A percentile compares a stretch with the other conserved stretches of the same genome.
These are phyloP conservation scores for Linyphia triangularis DNA, from an alignment of 2,888 invertebrate species.

Conservation along the genomic window DNA sequence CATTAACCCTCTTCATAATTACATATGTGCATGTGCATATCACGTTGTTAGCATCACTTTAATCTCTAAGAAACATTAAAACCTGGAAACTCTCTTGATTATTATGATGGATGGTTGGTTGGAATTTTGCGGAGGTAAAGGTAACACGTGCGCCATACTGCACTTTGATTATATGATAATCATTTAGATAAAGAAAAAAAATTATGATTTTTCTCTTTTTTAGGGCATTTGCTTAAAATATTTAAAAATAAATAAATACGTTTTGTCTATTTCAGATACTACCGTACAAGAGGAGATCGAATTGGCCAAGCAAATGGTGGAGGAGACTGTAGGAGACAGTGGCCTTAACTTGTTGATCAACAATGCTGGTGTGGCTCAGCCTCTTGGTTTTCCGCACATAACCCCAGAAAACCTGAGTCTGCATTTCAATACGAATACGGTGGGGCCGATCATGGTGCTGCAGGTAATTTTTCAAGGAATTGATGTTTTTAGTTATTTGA, in stretches of 20 bases:
- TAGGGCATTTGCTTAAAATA: neutral
- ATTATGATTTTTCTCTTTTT: no score
- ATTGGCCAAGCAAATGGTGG: slow-evolving; percentile 5
- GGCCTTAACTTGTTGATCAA: slow-evolving; percentile 52
- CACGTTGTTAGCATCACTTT: no score
- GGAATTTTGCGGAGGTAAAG: neutral
- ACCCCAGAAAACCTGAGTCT: slow-evolving; percentile 19
- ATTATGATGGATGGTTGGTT: neutral
- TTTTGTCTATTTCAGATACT: slow-evolving; percentile 7
- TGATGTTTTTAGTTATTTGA: neutral
- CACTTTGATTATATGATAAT: neutral
- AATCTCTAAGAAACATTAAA: neutral
- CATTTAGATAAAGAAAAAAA: no score
- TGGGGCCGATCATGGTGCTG: slow-evolving; percentile 13
- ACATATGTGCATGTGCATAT: no score
- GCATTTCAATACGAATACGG: slow-evolving; percentile 44
- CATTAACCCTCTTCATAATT: no score
- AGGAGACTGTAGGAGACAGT: slow-evolving; percentile 9
- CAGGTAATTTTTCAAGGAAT: slow-evolving; percentile 25
- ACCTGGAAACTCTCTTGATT: neutral
- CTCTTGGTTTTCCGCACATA: neutral
- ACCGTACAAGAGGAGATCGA: slow-evolving; percentile 14
- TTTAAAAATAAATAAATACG: neutral
- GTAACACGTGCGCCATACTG: neutral
- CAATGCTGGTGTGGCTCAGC: slow-evolving; percentile 29